Percentiles rank a stretch among this genome's conserved stretches.
These are phyloP conservation scores for Uropetala carovei DNA, from an alignment of 2,888 invertebrate genomes.

Conservation along the genomic window DNA sequence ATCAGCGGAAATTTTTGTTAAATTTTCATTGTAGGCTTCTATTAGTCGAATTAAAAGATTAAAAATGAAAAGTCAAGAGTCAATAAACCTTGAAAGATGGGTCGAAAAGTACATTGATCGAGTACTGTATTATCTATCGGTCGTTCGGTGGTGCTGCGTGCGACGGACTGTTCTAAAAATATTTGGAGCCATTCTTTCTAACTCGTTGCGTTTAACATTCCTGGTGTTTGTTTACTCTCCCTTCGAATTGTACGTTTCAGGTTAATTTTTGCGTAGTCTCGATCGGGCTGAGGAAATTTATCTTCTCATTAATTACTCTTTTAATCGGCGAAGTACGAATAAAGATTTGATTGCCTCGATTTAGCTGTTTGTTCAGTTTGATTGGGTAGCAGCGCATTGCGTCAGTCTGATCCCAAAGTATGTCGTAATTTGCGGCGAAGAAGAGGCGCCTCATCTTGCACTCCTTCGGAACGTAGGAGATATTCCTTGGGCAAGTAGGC, in stretches of 20 bases:
- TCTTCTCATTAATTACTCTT: neutral
- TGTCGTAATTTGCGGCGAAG: slow-evolving; percentile 48
- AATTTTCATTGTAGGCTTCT: too few species aligned
- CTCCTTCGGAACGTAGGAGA: slow-evolving; percentile 33
- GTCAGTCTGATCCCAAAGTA: slow-evolving; percentile 38
- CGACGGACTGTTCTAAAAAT: neutral
- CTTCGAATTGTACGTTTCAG: neutral
- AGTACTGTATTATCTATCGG: neutral
- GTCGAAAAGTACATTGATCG: too few species aligned
- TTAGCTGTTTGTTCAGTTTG: slow-evolving; percentile 50
- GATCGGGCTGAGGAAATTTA: neutral
- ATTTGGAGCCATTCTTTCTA: neutral
- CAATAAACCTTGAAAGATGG: too few species aligned
- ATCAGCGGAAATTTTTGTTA: too few species aligned
- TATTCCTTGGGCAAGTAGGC: slow-evolving; percentile 54
- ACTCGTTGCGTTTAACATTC: neutral
- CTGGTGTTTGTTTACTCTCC: neutral
- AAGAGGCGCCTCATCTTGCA: slow-evolving; percentile 55
- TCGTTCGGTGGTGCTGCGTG: neutral
- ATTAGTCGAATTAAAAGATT: too few species aligned
- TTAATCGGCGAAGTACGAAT: neutral
- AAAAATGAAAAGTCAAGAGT: too few species aligned
- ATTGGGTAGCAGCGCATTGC: slow-evolving; percentile 49
- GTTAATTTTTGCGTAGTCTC: too few species aligned
- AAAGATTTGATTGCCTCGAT: neutral